Base-by-base conservation (phyloP, 2,113 vertebrate genomes). In the Delphinapterus leucas region DNA sequence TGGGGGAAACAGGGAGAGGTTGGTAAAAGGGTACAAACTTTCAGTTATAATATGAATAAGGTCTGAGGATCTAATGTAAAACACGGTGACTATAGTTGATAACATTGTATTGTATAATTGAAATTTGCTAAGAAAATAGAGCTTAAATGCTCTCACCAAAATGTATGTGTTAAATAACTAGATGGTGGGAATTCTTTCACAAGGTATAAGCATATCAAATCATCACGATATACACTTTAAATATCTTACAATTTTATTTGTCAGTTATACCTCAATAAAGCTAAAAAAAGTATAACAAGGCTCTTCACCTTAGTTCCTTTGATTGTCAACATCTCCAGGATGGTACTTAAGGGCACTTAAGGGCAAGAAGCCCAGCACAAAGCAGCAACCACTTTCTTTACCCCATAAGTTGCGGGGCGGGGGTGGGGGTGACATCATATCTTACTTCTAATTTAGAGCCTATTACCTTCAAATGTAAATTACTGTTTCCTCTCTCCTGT, bases 251-350 rank as follows among this genome's bases (percentile, higher is more conserved):
- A 36, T 36, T 76, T 83, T 73, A 44, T 76, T 18, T 65, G 47
- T 76, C 25, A 68, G 14, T 77, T 25, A 60, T 31, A 38, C 41
- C 65, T 63, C 76, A 81, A 23, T 53, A 33, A 95, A 95, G 70
- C 36, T 58, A 44, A n/a, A 95, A 77, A 65, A 68, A 90, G 12
- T 31, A 8, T 17, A 61, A 36, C 11, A 67, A 47, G 68, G 10
- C 41, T 67, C 36, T 80, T 41, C 23, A 55, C 25, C 8, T 63
- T 47, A 91, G 28, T 88, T 88, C 17, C 38, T 97, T 90, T 68
- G 68, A 41, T 93, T 53, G 58, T 79, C n/a, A 23, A 61, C 17
- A 73, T 47, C 84, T 95, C 21, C 23, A 85, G 58, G n/a, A 58
- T 38, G 14, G 2, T 49, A 60, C 6, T 36, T 47, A 55, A 67